Percentiles rank a stretch among this genome's conserved stretches.
Conservation (phyloP, 2,113 vertebrate species). For the Onychostruthus taczanowskii region DNA sequence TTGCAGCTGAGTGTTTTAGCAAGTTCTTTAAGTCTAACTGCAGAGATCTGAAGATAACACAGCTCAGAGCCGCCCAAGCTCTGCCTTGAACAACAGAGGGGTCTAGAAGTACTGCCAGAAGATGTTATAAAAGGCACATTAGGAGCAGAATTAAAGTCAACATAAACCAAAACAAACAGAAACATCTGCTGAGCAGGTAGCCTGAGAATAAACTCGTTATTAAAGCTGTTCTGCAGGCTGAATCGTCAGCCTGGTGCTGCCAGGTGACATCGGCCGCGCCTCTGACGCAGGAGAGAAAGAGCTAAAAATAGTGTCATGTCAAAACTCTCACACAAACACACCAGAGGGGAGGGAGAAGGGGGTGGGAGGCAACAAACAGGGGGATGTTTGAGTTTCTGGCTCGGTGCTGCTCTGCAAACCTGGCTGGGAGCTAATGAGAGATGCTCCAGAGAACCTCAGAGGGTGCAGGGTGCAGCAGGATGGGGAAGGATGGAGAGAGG, state of each 20-base stretch:
- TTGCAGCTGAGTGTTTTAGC: background rate
- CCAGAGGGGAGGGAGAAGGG: background rate
- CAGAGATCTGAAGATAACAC: constrained; percentile 12
- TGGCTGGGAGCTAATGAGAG: background rate
- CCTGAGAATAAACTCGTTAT: constrained; percentile 14
- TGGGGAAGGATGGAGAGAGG: background rate
- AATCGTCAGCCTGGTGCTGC: background rate
- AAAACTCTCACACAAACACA: background rate
- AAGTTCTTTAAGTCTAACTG: background rate
- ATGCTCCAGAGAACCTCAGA: fast-evolving
- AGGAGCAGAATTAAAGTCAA: constrained; percentile 39
- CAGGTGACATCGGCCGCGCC: background rate
- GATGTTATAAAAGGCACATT: constrained; percentile 33
- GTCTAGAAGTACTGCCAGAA: constrained; percentile 26
- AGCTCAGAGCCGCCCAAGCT: background rate
- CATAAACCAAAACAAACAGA: constrained; percentile 21
- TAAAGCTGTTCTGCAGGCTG: background rate
- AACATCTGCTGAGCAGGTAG: constrained; percentile 57
- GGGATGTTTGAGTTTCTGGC: background rate
- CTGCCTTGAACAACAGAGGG: background rate
- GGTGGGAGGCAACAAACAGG: background rate
- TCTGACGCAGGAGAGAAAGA: background rate
- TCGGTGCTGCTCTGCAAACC: fast-evolving
- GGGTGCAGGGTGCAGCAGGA: background rate
- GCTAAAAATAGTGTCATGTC: background rate